Percentiles rank a stretch among this genome's conserved stretches.
phyloP scores from a whole-genome alignment of 1,140 invertebrate genomes.

The Lepidurus apus region DNA sequence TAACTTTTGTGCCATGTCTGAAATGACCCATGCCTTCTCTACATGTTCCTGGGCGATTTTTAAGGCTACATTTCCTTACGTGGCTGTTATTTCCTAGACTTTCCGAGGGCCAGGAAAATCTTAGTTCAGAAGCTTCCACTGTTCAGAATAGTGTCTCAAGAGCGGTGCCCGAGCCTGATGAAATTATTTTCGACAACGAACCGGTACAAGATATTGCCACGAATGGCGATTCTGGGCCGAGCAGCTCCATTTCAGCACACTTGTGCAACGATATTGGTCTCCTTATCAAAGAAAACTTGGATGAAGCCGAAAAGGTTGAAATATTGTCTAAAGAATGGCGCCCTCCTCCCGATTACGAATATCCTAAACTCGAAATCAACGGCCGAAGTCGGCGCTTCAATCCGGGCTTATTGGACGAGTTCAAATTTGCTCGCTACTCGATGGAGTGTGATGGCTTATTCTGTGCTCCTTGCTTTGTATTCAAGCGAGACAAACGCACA shows the following conservation, averaged over 20 bases:
- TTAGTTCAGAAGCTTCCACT: no score
- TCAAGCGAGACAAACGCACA: not conserved
- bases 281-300: not conserved
- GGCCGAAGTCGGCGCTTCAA: constrained; percentile 21
- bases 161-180: no score
- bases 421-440: constrained; percentile 9
- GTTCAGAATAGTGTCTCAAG: no score
- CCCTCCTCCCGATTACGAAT: not conserved
- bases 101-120: no score
- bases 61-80: no score
- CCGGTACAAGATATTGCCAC: not conserved
- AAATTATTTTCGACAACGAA: no score
- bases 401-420: constrained; percentile 13
- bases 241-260: not conserved
- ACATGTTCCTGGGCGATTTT: no score
- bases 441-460: constrained; percentile 24
- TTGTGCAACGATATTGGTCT: constrained; percentile 2
- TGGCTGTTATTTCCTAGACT: no score
- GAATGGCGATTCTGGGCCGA: not conserved
- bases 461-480: not conserved
- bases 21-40: no score
- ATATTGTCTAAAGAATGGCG: not conserved
- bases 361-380: not conserved
- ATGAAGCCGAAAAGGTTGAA: constrained; percentile 9
- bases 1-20: no score